Percentiles rank a stretch among this genome's conserved stretches.
Evolutionary conservation across 1,140 invertebrate species (phyloP).

Genomic region (Lamellibrachia luymesi): DNA sequence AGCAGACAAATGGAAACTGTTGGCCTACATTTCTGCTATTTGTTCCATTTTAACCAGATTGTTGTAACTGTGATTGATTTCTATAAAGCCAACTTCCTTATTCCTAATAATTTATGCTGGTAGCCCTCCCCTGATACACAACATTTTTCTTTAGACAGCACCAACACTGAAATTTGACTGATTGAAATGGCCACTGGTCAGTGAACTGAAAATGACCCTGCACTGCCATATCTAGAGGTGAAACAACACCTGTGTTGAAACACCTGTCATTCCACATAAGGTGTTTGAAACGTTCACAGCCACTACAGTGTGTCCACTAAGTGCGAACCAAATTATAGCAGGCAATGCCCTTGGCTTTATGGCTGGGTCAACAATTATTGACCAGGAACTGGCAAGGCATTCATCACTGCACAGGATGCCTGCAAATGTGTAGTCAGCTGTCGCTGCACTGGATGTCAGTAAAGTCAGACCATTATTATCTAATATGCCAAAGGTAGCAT

Average conservation of each 20-base stretch:
- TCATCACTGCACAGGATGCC: neutral
- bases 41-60: neutral
- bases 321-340: neutral
- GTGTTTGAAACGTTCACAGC: neutral
- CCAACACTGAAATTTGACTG: neutral
- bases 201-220: neutral
- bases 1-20: neutral
- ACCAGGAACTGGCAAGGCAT: neutral
- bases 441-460: neutral
- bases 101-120: neutral
- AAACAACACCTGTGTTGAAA: neutral
- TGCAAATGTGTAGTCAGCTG: neutral
- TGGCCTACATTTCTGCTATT: neutral
- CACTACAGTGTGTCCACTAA: neutral
- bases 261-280: neutral
- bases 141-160: too few relatives aligned
- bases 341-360: neutral
- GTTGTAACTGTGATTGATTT: neutral
- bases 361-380: constrained; percentile 4
- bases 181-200: neutral
- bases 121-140: neutral
- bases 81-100: neutral
- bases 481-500: neutral
- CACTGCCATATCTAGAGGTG: neutral
- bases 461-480: neutral